Evolutionary conservation across 2,113 vertebrate genomes (phyloP), one percentile per base, ranked within the genome.

Genomic region (Tragelaphus strepsiceros): DNA sequence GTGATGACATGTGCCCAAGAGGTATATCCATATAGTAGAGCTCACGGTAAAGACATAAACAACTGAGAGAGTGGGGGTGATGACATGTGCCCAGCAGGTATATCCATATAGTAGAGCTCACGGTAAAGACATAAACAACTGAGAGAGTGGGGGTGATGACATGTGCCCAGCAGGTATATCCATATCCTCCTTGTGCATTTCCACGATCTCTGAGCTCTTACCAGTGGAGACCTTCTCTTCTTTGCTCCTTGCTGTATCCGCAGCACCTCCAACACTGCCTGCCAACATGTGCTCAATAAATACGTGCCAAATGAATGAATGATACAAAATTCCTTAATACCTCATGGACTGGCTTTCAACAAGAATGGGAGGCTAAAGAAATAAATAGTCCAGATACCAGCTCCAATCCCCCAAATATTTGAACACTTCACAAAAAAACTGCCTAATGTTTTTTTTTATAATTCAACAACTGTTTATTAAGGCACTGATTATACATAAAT

Each of bases 51-150:
- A 56, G 39, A 9, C 32, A 6, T 1, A 9, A 32, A 22, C 16
- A 46, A 49, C 17, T 49, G 22, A 24, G 39, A 30, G 28, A 32
- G 26, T 22, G 2, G 26, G 39, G 15, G 4, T 17, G 64, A 35
- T 6, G 26, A 3, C 0, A 2, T 1, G 14, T 67, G 8, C 49
- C 58, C 24, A 9, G 3, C 4, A 15, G 88, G 19, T 1, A 2
- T 0, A 5, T 28, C 84, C 16, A 1, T 17, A 24, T 6, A 43
- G 43, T 43, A 43, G 43, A 43, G 43, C 43, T 43, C 43, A 17
- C 39, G 6, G 51, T 5, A 56, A 43, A 56, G 39, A 9, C 32
- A 6, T 1, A 9, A 32, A 22, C 16, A 46, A 49, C 17, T 49
- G 22, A 24, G 39, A 30, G 28, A 32, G 26, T 22, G 2, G 26